Percentiles rank a stretch among this genome's conserved stretches.
These are phyloP conservation scores for Bubo scandiacus DNA, from an alignment of 2,113 vertebrate species.

Conservation along the genomic window DNA sequence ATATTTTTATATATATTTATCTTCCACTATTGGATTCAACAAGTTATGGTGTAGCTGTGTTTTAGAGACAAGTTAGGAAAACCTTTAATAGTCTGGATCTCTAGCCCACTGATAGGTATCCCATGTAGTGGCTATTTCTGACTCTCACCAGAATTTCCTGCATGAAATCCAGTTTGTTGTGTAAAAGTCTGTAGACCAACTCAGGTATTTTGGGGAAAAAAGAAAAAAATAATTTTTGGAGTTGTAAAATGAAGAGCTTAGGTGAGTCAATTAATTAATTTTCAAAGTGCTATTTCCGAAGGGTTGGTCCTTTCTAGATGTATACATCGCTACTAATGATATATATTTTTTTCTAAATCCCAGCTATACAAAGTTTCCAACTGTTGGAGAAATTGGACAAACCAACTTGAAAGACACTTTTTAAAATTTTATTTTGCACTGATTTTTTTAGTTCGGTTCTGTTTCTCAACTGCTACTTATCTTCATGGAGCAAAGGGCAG, in stretches of 20 bases:
- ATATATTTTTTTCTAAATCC: background rate
- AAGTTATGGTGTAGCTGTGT: rapidly evolving
- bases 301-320: background rate
- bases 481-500: background rate
- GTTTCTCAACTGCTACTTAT: background rate
- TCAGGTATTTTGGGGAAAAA: background rate
- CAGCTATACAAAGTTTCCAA: background rate
- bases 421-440: background rate
- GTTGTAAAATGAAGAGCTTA: background rate
- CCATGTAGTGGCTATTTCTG: background rate
- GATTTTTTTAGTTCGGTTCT: background rate
- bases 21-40: background rate
- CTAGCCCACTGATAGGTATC: background rate
- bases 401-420: background rate
- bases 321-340: background rate
- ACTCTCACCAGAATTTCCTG: background rate
- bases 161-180: background rate
- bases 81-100: background rate
- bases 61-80: background rate
- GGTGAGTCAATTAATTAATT: background rate
- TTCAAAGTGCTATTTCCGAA: background rate
- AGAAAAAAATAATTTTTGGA: background rate
- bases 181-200: background rate
- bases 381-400: background rate
- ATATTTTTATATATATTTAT: background rate